Percentiles rank a stretch among this genome's conserved stretches.
Evolutionary conservation across 2,888 invertebrate genomes (phyloP).

Genomic region (Xestia c-nigrum): DNA sequence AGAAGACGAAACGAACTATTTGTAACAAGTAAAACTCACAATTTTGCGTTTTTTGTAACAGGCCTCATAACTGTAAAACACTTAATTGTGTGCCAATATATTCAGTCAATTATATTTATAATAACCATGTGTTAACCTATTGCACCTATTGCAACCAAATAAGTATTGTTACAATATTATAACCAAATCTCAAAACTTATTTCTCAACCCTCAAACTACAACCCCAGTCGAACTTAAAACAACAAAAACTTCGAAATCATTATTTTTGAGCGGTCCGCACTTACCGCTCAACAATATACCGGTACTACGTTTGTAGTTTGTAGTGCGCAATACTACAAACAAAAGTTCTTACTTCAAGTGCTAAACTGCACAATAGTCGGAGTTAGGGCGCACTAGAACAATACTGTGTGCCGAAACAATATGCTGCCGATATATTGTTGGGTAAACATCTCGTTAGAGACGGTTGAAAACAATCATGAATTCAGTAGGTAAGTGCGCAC

Average conservation of each 20-base stretch:
- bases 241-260: slow-evolving; percentile 33
- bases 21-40: no score
- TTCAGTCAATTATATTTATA: not conserved
- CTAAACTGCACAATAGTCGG: slow-evolving; percentile 29
- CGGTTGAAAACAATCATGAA: slow-evolving; percentile 1
- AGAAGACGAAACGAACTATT: no score
- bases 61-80: not conserved
- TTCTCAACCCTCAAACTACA: slow-evolving; percentile 9
- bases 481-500: not conserved
- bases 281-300: slow-evolving; percentile 16
- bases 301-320: not conserved
- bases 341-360: slow-evolving; percentile 43
- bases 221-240: slow-evolving; percentile 30
- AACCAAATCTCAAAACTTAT: slow-evolving; percentile 17
- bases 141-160: not conserved
- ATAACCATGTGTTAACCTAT: not conserved
- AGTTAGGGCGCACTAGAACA: slow-evolving; percentile 37
- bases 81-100: not conserved
- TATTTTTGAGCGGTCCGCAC: slow-evolving; percentile 8
- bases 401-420: slow-evolving; percentile 19
- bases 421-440: slow-evolving; percentile 43
- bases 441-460: slow-evolving; percentile 38
- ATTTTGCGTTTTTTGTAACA: no score
- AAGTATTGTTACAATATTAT: not conserved
- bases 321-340: slow-evolving; percentile 19